Base-by-base conservation (phyloP, 2,888 invertebrate genomes). In the Stenotaenia linearis region DNA sequence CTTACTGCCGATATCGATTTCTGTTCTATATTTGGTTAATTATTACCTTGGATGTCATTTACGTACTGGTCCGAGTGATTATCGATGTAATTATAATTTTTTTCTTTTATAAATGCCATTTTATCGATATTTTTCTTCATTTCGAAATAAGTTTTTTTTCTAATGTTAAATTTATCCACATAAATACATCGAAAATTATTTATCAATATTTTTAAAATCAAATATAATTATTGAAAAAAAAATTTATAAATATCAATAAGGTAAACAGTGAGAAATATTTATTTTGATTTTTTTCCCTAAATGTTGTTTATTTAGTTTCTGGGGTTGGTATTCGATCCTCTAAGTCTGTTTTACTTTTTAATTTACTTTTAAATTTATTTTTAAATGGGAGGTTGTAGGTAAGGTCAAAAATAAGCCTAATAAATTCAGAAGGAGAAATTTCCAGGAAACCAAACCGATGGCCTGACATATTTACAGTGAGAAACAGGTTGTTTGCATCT, bases 1-100 rank as follows among this genome's bases (percentile, higher is more conserved):
- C 50, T 4, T 9, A 7, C 12, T 15, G 28, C 23, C n/a, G n/a
- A 12, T 69, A 69, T 69, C 28, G 69, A 69, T 69, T 69, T 23
- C 28, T 23, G 69, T 28, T 69, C 69, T 69, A 69, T 69, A 69
- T 69, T 69, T 69, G 69, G 23, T 69, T 69, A 69, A 69, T 69
- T 69, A 28, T 69, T 69, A 69, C 50, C 5, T 50, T 50, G 50
- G 50, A 50, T 50, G 50, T 21, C 50, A 50, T 50, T 50, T 50
- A 18, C 50, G n/a, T 32, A 32, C 50, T 18, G 50, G 15, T 2
- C 40, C 12, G 9, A 40, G 15, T 40, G 18, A 18, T 50, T 50
- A 50, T 50, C 18, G 50, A 50, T 50, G 50, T 18, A 50, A 50
- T 32, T 18, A n/a, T 50, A 5, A 50, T 18, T 1, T 18, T 50